phyloP scores from a whole-genome alignment of 2,113 vertebrate genomes.

The Procavia capensis region DNA sequence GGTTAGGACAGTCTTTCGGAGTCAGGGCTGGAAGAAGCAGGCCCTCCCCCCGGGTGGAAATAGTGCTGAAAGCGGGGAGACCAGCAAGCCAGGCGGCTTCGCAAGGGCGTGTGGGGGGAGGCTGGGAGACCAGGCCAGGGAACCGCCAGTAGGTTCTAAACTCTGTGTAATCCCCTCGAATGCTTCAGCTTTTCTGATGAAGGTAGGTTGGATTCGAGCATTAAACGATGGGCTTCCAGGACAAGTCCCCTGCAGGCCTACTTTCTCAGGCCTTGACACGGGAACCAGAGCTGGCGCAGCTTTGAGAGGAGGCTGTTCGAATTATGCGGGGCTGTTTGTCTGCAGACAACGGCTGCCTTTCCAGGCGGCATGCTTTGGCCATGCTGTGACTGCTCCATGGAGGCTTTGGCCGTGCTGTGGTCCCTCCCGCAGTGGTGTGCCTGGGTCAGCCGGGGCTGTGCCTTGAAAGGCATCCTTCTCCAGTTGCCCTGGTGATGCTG shows the following conservation, averaged over 20 bases:
- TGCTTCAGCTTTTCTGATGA: slow-evolving; percentile 81
- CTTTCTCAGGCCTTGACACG: slow-evolving; percentile 59
- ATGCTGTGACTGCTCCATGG: not conserved
- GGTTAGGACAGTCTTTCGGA: not conserved
- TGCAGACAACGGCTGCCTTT: slow-evolving; percentile 56
- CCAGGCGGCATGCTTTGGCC: slow-evolving; percentile 61
- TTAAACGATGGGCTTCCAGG: slow-evolving; percentile 73
- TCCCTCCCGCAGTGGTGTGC: slow-evolving; percentile 32
- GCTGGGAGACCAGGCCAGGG: slow-evolving; percentile 79
- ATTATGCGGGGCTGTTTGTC: slow-evolving; percentile 56
- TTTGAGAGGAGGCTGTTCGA: slow-evolving; percentile 19
- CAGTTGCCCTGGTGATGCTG: slow-evolving; percentile 54
- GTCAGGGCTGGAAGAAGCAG: not conserved
- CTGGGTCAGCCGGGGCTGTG: slow-evolving; percentile 49
- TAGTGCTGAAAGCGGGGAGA: slow-evolving; percentile 47
- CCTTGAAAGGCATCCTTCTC: slow-evolving; percentile 75
- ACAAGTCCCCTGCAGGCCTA: slow-evolving; percentile 63
- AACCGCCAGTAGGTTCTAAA: slow-evolving; percentile 71
- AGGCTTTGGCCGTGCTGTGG: slow-evolving; percentile 21
- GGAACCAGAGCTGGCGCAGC: slow-evolving; percentile 83
- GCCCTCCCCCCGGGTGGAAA: not conserved
- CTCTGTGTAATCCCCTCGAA: slow-evolving; percentile 83
- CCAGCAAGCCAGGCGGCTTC: slow-evolving; percentile 46
- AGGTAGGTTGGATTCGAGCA: slow-evolving; percentile 68
- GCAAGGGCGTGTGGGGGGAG: slow-evolving; percentile 66